These are phyloP conservation scores for Procavia capensis DNA, from an alignment of 2,113 vertebrate species.

Conservation along the genomic window DNA sequence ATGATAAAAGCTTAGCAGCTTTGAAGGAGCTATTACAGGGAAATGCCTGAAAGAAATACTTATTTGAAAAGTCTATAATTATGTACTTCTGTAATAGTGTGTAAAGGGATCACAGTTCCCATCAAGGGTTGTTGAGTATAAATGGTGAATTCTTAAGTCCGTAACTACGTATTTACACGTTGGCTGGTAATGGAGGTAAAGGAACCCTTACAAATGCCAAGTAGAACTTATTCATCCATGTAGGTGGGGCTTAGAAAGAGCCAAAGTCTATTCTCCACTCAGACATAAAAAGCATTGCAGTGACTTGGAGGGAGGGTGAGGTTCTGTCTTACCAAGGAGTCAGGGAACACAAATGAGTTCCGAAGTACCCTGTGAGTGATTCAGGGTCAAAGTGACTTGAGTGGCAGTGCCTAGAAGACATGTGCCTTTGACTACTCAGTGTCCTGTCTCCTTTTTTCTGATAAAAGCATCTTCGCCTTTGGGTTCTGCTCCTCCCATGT, in stretches of 20 bases:
- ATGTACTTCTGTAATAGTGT: constrained; percentile 85
- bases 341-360: neutral
- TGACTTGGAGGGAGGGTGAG: neutral
- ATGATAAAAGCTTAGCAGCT: constrained; percentile 88
- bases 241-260: neutral
- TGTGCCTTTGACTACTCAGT: neutral
- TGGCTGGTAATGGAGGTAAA: constrained; percentile 84
- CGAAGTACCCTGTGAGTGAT: constrained; percentile 12
- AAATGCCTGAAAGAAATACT: constrained; percentile 87
- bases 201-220: constrained; percentile 55
- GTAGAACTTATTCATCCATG: constrained; percentile 27
- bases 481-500: neutral
- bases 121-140: constrained; percentile 89
- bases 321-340: neutral
- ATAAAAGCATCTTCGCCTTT: constrained; percentile 26
- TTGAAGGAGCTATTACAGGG: constrained; percentile 87
- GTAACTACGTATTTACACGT: constrained; percentile 86
- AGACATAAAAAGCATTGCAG: neutral
- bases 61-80: constrained; percentile 88
- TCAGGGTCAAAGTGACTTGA: constrained; percentile 28
- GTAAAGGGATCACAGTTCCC: constrained; percentile 87
- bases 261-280: constrained; percentile 20
- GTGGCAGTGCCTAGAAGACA: neutral
- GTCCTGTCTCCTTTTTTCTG: constrained; percentile 24
- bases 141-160: constrained; percentile 89